These are phyloP conservation scores for Cyclina sinensis DNA, from an alignment of 1,140 invertebrate genomes.

Conservation along the genomic window DNA sequence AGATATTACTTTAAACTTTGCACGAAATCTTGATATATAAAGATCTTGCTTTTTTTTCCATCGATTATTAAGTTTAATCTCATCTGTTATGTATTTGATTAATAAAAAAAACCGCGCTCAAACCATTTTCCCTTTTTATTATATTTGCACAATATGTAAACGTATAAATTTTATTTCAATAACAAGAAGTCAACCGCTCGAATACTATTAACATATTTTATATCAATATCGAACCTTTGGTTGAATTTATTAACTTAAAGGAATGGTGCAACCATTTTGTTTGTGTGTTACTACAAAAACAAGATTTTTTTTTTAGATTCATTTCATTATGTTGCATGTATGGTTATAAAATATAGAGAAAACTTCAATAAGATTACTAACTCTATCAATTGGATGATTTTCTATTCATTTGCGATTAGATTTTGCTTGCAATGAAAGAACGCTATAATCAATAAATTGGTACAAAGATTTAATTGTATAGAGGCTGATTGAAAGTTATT, in stretches of 20 bases:
- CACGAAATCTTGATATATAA: neutral
- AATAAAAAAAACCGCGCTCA: neutral
- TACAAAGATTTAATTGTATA: constrained; percentile 7
- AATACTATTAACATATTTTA: constrained; percentile 32
- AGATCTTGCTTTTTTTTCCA: neutral
- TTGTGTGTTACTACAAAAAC: constrained; percentile 21
- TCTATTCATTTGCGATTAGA: constrained; percentile 16
- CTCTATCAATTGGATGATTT: neutral
- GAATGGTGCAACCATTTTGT: constrained; percentile 1
- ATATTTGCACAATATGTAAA: constrained; percentile 23
- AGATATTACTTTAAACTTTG: neutral
- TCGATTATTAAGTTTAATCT: neutral
- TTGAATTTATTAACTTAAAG: neutral
- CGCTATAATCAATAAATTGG: neutral
- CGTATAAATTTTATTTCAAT: constrained; percentile 13
- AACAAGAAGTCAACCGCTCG: neutral
- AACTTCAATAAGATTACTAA: neutral
- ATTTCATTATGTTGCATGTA: neutral
- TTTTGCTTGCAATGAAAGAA: constrained; percentile 5
- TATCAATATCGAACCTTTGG: neutral
- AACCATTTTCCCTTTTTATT: constrained; percentile 16
- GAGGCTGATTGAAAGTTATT: constrained; percentile 27
- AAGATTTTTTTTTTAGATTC: neutral
- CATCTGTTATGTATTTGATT: too few species aligned
- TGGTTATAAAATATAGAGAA: neutral